phyloP scores from a whole-genome alignment of 2,113 vertebrate species.

The Cheirogaleus medius region DNA sequence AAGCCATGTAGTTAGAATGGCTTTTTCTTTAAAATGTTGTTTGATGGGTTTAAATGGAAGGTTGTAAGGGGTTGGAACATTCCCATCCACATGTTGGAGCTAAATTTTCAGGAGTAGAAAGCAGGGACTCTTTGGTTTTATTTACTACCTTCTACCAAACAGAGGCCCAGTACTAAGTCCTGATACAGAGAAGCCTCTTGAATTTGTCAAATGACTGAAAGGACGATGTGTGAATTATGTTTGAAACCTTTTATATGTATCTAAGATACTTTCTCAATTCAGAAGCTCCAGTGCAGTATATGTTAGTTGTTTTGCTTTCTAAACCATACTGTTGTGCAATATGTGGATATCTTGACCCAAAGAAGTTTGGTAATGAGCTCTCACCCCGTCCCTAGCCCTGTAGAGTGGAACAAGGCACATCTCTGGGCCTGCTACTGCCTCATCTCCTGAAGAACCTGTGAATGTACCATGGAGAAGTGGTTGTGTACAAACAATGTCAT shows the following conservation, averaged over 20 bases:
- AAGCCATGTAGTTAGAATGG: background rate
- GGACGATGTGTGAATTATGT: background rate
- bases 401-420: background rate
- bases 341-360: background rate
- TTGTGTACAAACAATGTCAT: background rate
- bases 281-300: background rate
- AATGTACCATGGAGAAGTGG: background rate
- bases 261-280: background rate
- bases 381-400: background rate
- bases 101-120: background rate
- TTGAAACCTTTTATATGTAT: background rate
- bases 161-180: background rate
- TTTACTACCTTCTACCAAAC: background rate
- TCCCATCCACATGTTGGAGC: background rate
- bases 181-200: background rate
- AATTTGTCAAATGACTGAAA: background rate
- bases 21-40: background rate
- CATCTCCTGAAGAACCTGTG: background rate
- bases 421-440: background rate
- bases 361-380: background rate
- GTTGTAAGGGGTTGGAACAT: background rate
- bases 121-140: background rate
- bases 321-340: background rate
- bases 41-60: background rate
- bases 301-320: background rate